Evolutionary conservation across 1,140 invertebrate genomes (phyloP).

Genomic region (Sitobion miscanthi): DNA sequence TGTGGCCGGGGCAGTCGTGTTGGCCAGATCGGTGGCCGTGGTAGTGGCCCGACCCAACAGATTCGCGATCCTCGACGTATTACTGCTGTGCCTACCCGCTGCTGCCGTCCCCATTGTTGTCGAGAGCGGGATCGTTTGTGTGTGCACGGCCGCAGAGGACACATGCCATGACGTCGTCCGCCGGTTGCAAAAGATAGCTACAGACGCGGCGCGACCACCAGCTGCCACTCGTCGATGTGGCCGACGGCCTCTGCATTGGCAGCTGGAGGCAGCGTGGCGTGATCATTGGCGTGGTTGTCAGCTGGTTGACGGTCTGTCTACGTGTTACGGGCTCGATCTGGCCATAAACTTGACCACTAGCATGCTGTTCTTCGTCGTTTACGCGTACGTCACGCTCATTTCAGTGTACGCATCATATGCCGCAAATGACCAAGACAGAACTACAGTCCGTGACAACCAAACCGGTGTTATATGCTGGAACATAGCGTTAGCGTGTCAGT

Average conservation of each 20-base stretch:
- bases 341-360: neutral
- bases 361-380: neutral
- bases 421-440: too few species aligned
- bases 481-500: neutral
- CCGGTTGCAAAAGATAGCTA: neutral
- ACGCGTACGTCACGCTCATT: neutral
- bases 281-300: slow-evolving; percentile 4
- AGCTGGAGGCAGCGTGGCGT: neutral
- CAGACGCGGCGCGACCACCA: neutral
- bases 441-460: neutral
- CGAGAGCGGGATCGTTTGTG: neutral
- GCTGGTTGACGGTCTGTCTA: neutral
- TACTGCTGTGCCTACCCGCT: neutral
- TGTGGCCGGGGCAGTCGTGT: neutral
- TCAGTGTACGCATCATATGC: neutral
- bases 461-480: neutral
- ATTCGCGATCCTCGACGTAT: neutral
- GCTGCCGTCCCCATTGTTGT: neutral
- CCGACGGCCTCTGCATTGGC: neutral
- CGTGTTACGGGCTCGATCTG: slow-evolving; percentile 14
- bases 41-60: neutral
- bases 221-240: neutral
- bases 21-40: neutral
- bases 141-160: neutral
- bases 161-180: neutral